These are phyloP conservation scores for Palythoa grandiflora DNA, from an alignment of 92 coral and sea anemone species.

Conservation along the genomic window DNA sequence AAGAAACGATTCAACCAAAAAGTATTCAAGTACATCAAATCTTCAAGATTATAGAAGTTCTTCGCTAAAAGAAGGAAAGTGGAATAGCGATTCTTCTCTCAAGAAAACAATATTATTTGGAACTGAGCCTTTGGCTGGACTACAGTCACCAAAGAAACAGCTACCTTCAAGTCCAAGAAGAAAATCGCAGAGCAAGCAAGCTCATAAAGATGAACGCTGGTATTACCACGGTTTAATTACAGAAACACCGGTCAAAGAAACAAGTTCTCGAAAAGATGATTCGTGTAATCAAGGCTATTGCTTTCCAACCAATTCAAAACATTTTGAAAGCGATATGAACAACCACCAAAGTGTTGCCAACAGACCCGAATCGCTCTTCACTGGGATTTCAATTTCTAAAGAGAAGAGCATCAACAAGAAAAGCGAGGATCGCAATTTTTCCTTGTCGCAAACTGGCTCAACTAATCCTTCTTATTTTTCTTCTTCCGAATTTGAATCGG, in stretches of 20 bases:
- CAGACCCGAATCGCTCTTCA: background rate
- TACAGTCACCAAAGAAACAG: constrained; percentile 35
- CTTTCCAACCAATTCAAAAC: background rate
- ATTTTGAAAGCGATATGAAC: background rate
- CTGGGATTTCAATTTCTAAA: constrained; percentile 3
- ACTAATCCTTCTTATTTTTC: constrained; percentile 4
- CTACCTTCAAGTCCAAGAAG: constrained; percentile 30
- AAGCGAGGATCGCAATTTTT: background rate
- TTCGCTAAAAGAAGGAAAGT: constrained; percentile 25
- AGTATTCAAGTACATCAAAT: constrained; percentile 17
- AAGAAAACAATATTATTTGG: constrained; percentile 3
- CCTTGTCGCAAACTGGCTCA: constrained; percentile 9
- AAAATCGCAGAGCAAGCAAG: background rate
- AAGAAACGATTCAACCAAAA: background rate
- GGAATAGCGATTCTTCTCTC: constrained; percentile 41
- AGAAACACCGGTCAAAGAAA: constrained; percentile 36
- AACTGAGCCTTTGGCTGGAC: constrained; percentile 42
- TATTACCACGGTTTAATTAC: background rate
- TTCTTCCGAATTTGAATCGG: constrained; percentile 21
- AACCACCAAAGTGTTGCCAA: background rate
- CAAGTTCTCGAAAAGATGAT: background rate
- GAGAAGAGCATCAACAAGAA: background rate
- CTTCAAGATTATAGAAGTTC: background rate
- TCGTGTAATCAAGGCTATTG: background rate
- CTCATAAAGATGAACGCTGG: background rate